These are phyloP conservation scores for Sebastes nivosus DNA, from an alignment of 2,797 vertebrate species.

Conservation along the genomic window DNA sequence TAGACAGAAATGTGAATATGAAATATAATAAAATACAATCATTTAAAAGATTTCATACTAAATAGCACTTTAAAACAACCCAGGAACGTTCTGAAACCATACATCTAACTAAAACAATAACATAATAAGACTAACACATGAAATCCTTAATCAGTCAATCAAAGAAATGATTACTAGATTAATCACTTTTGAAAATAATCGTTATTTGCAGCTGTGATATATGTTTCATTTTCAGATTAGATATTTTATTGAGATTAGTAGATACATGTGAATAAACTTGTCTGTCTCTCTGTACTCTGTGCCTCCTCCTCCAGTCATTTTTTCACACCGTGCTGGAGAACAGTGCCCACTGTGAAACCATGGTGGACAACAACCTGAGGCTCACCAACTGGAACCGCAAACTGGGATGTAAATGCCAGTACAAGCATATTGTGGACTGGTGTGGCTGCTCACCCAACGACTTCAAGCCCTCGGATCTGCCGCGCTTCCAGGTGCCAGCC, in stretches of 20 bases:
- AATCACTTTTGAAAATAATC: background rate
- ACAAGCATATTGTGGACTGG: constrained; percentile 97
- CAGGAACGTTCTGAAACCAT: background rate
- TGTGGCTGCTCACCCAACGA: constrained; percentile 94
- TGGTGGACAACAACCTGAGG: constrained; percentile 94
- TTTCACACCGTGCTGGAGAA: constrained; percentile 88
- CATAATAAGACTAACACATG: background rate
- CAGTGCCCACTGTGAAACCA: constrained; percentile 85
- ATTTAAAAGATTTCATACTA: background rate
- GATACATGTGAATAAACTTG: background rate
- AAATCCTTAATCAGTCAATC: background rate
- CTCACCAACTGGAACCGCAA: constrained; percentile 97
- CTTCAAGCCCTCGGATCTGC: constrained; percentile 91
- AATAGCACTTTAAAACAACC: background rate
- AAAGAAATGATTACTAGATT: background rate
- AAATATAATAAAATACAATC: background rate
- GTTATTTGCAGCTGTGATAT: background rate
- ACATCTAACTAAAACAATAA: background rate
- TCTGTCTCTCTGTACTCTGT: background rate
- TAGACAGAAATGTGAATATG: background rate
- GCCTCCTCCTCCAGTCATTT: constrained; percentile 56
- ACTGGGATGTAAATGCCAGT: constrained; percentile 94
- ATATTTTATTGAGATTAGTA: background rate
- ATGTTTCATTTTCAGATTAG: background rate
- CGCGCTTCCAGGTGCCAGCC: constrained; percentile 88